Percentiles rank a stretch among this genome's conserved stretches.
These are phyloP conservation scores for Micrastur ruficollis DNA, from an alignment of 2,797 vertebrate genomes.

Conservation along the genomic window DNA sequence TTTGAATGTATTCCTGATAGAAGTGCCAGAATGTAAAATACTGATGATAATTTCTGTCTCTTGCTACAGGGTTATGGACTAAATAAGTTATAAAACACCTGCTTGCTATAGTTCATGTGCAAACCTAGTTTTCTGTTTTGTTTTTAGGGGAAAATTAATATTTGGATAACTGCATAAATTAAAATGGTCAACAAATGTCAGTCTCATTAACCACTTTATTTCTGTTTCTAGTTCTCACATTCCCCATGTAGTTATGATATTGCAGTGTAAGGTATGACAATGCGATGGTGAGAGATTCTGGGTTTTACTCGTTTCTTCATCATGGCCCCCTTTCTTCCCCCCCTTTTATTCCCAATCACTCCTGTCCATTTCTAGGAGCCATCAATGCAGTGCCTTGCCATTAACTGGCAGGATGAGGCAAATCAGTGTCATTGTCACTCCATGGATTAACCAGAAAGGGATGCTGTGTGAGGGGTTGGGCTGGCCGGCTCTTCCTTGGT, in stretches of 20 bases:
- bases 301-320: conserved; percentile 74
- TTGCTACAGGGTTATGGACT: conserved; percentile 38
- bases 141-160: conserved; percentile 14
- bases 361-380: conserved; percentile 76
- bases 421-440: conserved; percentile 72
- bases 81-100: conserved; percentile 7
- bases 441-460: conserved; percentile 76
- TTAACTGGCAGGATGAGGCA: conserved; percentile 74
- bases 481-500: conserved; percentile 70
- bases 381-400: conserved; percentile 71
- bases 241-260: conserved; percentile 30
- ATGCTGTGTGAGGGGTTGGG: conserved; percentile 74
- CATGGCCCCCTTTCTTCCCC: conserved; percentile 64
- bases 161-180: conserved; percentile 36
- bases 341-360: conserved; percentile 70
- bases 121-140: neutral
- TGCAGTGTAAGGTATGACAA: conserved; percentile 56
- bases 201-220: conserved; percentile 29
- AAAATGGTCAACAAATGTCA: neutral
- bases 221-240: conserved; percentile 25
- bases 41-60: neutral
- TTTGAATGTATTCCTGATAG: neutral
- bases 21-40: neutral
- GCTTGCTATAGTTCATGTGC: conserved; percentile 3
- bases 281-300: conserved; percentile 47